phyloP scores from a whole-genome alignment of 2,113 vertebrate species.

The Nyctereutes procyonoides region DNA sequence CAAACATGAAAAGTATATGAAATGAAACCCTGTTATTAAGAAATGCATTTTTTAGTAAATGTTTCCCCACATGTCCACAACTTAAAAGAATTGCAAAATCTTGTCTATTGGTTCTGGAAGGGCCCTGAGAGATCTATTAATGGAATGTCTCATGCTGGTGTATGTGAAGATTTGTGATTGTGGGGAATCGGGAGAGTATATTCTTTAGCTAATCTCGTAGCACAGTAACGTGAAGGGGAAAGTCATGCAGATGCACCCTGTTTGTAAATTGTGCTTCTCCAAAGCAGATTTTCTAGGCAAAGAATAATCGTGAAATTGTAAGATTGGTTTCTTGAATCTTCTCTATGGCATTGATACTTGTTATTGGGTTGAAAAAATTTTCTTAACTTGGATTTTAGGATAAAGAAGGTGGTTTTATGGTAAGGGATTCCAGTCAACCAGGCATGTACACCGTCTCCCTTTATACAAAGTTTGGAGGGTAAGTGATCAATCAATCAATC shows the following conservation, averaged over 20 bases:
- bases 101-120: neutral
- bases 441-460: conserved; percentile 95
- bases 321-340: neutral
- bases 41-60: neutral
- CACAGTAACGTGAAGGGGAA: neutral
- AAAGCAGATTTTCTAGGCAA: neutral
- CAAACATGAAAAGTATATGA: neutral
- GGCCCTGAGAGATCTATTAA: neutral
- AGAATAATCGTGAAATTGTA: neutral
- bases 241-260: neutral
- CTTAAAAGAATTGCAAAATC: neutral
- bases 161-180: neutral
- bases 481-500: conserved; percentile 73
- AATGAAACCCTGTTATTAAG: conserved; percentile 18
- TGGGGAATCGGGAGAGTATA: neutral
- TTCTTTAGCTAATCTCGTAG: neutral
- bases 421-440: conserved; percentile 94
- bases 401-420: conserved; percentile 97
- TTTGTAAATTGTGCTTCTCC: neutral
- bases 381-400: conserved; percentile 88
- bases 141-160: neutral
- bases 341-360: neutral
- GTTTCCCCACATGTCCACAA: neutral
- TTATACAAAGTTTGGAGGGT: conserved; percentile 94
- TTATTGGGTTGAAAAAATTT: neutral